Conservation (phyloP, 2,113 vertebrate species). For the Spea bombifrons region DNA sequence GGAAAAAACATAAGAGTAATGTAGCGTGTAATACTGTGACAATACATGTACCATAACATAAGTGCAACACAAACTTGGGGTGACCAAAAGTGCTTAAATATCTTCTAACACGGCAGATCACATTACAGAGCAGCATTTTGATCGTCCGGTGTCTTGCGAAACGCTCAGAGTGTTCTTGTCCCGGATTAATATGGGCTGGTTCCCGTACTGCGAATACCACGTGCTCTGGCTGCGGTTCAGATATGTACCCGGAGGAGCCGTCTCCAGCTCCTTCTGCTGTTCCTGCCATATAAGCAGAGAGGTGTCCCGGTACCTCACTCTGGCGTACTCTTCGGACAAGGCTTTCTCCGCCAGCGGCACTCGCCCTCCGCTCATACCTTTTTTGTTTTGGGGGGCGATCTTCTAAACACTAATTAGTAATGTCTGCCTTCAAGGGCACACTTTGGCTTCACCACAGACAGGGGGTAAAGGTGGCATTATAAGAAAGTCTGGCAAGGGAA, state of each 20-base stretch:
- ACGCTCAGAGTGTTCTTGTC: constrained; percentile 68
- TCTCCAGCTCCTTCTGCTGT: constrained; percentile 78
- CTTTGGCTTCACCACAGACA: no score
- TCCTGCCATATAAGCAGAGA: constrained; percentile 91
- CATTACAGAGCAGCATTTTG: constrained; percentile 83
- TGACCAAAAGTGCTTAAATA: not conserved
- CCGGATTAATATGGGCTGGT: constrained; percentile 83
- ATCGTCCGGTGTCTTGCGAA: constrained; percentile 67
- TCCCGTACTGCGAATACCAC: constrained; percentile 89
- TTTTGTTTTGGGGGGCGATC: not conserved
- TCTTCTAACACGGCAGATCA: constrained; percentile 51
- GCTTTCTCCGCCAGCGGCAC: constrained; percentile 81
- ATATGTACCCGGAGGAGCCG: constrained; percentile 70
- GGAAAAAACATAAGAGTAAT: no score
- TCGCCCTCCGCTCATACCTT: constrained; percentile 63
- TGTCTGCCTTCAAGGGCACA: no score
- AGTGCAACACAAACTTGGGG: no score
- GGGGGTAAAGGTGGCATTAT: no score
- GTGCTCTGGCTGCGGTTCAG: constrained; percentile 83
- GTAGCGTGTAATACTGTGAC: no score
- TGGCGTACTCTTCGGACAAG: constrained; percentile 72
- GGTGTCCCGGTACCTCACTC: constrained; percentile 80
- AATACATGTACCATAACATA: no score
- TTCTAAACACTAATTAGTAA: no score
- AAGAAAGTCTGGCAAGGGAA: no score